These are phyloP conservation scores for Toxotes chatareus DNA, from an alignment of 2,113 vertebrate genomes.

Conservation along the genomic window DNA sequence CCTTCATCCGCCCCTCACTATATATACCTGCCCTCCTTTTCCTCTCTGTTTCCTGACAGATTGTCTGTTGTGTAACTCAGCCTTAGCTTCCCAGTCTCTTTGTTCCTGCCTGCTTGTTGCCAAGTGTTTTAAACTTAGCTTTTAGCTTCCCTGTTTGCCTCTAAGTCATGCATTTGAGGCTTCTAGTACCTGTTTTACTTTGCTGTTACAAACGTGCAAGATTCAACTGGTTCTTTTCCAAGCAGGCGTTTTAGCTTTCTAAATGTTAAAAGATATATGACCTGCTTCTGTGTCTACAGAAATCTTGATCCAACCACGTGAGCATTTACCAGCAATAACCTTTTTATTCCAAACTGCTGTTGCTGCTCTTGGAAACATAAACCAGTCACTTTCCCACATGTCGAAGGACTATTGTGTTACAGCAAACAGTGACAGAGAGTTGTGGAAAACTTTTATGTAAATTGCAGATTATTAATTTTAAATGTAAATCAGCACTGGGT, in stretches of 20 bases:
- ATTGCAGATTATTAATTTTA: conserved; percentile 48
- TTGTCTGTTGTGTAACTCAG: not conserved
- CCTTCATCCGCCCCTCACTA: not conserved
- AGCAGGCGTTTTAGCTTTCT: not conserved
- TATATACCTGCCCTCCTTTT: not conserved
- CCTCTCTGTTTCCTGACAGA: not conserved
- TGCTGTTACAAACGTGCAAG: not conserved
- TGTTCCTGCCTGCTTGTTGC: not conserved
- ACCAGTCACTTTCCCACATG: not conserved
- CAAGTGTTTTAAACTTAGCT: not conserved
- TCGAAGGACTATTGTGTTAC: not conserved
- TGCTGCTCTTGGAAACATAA: conserved; percentile 10
- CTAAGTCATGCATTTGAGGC: not conserved
- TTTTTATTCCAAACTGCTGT: conserved; percentile 31
- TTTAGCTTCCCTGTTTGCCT: not conserved
- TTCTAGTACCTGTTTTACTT: not conserved
- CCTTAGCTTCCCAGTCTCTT: not conserved
- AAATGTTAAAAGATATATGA: not conserved
- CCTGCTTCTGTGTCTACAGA: not conserved
- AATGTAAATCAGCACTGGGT: conserved; percentile 46
- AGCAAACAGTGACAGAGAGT: conserved; percentile 14
- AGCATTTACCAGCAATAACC: conserved; percentile 8
- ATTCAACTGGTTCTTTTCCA: not conserved
- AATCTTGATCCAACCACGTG: conserved; percentile 10
- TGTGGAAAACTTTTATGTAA: conserved; percentile 24